These are phyloP conservation scores for Amiota communis DNA, from an alignment of 2,888 invertebrate genomes.

Conservation along the genomic window DNA sequence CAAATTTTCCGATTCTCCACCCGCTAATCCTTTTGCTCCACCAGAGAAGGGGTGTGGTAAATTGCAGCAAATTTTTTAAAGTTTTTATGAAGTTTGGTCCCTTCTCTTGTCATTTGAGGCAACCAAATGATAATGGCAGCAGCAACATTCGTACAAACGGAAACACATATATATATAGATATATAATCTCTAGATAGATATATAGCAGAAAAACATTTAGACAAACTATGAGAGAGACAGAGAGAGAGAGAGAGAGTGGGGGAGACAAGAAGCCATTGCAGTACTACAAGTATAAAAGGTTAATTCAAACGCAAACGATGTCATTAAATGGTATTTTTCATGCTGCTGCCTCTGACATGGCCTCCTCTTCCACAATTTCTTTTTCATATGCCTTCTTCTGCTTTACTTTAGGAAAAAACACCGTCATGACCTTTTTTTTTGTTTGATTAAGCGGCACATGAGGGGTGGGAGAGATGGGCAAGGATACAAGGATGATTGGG, in stretches of 20 bases:
- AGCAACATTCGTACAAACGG: background rate
- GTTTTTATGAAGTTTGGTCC: constrained; percentile 54
- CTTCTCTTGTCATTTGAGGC: constrained; percentile 9
- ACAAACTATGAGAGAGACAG: background rate
- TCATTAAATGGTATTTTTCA: constrained; percentile 12
- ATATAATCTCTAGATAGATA: too few species aligned
- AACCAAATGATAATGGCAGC: background rate
- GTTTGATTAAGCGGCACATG: too few species aligned
- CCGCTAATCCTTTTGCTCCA: background rate
- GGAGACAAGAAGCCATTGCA: background rate
- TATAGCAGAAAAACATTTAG: too few species aligned
- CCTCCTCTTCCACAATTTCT: too few species aligned
- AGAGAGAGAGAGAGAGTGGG: background rate
- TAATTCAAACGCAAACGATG: constrained; percentile 25
- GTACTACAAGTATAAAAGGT: constrained; percentile 16
- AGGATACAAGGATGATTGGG: too few species aligned
- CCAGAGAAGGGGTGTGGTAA: constrained; percentile 52
- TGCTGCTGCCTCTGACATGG: too few species aligned
- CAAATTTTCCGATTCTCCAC: too few species aligned
- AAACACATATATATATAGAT: too few species aligned
- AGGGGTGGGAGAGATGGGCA: too few species aligned
- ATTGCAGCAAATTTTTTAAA: constrained; percentile 59
- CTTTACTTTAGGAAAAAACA: background rate
- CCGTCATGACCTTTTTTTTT: too few species aligned
- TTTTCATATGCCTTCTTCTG: background rate